Conservation (phyloP, 1,140 invertebrate species). For the Lordiphosa clarofinis region DNA sequence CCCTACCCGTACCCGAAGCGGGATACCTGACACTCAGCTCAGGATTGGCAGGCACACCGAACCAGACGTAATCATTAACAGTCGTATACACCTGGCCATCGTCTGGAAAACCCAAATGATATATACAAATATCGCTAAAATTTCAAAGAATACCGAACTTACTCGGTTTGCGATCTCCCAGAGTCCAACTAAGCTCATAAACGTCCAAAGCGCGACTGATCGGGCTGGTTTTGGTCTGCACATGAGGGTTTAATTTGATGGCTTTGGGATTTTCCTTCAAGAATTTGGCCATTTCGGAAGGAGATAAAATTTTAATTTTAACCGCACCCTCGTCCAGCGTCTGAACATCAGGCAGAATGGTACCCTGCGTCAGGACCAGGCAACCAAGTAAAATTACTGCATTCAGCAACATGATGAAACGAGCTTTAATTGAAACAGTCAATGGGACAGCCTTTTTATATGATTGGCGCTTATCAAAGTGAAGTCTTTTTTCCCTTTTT, state of each 20-base stretch:
- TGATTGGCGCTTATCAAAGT: constrained; percentile 7
- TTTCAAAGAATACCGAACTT: neutral
- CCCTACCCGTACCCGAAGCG: constrained; percentile 1
- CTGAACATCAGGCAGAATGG: neutral
- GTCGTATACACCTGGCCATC: constrained; percentile 1
- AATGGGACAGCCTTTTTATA: constrained; percentile 9
- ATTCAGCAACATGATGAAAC: constrained; percentile 24
- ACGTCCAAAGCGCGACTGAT: neutral
- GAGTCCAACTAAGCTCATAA: constrained; percentile 5
- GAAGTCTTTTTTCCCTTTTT: no score
- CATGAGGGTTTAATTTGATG: constrained; percentile 2
- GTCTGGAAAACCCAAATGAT: constrained; percentile 3
- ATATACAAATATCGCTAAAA: neutral
- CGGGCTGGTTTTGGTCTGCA: neutral
- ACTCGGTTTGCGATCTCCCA: constrained; percentile 14
- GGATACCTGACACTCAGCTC: constrained; percentile 5
- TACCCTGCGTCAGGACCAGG: constrained; percentile 3
- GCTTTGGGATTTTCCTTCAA: constrained; percentile 21
- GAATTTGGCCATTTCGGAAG: constrained; percentile 17
- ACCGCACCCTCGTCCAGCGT: neutral
- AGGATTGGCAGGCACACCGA: neutral
- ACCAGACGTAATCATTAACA: constrained; percentile 11
- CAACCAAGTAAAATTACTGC: constrained; percentile 15
- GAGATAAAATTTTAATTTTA: constrained; percentile 1
- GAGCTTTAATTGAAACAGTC: constrained; percentile 8